Evolutionary conservation across 2,113 vertebrate genomes (phyloP).

Genomic region (Edolisoma coerulescens): DNA sequence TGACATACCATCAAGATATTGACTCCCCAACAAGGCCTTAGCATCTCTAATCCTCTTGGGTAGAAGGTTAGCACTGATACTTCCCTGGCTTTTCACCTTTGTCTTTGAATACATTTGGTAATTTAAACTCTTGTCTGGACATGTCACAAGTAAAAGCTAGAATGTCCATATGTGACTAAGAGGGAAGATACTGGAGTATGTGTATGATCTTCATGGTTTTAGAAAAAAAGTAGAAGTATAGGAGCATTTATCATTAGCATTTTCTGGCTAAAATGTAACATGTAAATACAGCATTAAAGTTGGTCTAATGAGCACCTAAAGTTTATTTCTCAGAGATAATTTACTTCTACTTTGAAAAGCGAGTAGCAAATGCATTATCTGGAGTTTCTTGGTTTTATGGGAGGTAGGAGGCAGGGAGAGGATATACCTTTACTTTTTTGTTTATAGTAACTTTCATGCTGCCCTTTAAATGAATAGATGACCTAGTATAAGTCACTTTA

Average conservation of each 20-base stretch:
- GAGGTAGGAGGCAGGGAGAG: background rate
- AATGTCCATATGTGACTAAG: background rate
- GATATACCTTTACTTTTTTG: background rate
- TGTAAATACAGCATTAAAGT: background rate
- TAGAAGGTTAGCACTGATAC: background rate
- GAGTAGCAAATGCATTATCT: background rate
- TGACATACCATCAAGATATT: background rate
- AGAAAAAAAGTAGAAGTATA: background rate
- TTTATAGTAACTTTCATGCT: background rate
- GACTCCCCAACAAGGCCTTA: background rate
- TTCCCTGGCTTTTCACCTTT: background rate
- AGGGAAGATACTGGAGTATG: background rate
- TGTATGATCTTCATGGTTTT: background rate
- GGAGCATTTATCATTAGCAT: background rate
- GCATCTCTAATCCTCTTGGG: background rate
- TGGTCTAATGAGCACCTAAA: background rate
- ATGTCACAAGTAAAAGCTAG: background rate
- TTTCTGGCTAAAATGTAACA: background rate
- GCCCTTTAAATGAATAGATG: background rate
- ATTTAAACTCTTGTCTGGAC: background rate
- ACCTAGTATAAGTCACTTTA: background rate
- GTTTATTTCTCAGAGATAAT: background rate
- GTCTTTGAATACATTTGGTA: background rate
- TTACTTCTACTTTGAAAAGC: background rate
- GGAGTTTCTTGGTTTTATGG: background rate